Conservation (phyloP, 2,888 invertebrate species). For the Biston betularia region DNA sequence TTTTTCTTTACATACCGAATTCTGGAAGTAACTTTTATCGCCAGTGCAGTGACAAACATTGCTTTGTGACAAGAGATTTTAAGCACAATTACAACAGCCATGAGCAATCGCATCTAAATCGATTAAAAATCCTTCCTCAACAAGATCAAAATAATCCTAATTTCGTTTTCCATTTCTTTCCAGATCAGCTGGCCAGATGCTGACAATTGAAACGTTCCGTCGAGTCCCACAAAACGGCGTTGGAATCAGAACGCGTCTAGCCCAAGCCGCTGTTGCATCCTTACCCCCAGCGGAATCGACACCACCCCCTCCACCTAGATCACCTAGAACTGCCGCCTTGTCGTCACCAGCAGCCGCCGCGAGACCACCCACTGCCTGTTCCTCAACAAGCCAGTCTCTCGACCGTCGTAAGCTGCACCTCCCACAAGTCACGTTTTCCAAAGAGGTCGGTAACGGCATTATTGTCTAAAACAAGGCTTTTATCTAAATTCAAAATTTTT, state of each 20-base stretch:
- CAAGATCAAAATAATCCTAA: no score
- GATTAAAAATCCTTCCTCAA: no score
- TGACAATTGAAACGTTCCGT: slow-evolving; percentile 91
- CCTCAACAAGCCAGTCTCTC: slow-evolving; percentile 87
- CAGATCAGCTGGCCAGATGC: slow-evolving; percentile 90
- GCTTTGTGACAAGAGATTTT: no score
- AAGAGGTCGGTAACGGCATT: slow-evolving; percentile 96
- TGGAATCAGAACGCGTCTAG: slow-evolving; percentile 62
- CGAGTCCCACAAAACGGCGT: slow-evolving; percentile 81
- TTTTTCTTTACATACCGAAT: no score
- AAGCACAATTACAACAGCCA: no score
- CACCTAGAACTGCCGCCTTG: slow-evolving; percentile 67
- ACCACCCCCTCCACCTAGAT: slow-evolving; percentile 76
- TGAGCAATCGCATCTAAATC: no score
- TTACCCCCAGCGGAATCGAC: slow-evolving; percentile 72
- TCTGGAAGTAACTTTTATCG: no score
- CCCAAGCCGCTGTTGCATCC: slow-evolving; percentile 59
- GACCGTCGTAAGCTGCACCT: slow-evolving; percentile 89
- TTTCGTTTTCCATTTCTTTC: slow-evolving; percentile 44
- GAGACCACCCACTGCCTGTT: slow-evolving; percentile 90
- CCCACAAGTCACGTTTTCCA: slow-evolving; percentile 94
- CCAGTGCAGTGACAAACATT: no score
- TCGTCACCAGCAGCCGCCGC: slow-evolving; percentile 76
- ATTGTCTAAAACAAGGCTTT: slow-evolving; percentile 86
- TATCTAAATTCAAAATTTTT: slow-evolving; percentile 38